A percentile compares a stretch with the other conserved stretches of the same genome.
Evolutionary conservation across 1,140 invertebrate species (phyloP).

Genomic region (Drosophila ananassae): DNA sequence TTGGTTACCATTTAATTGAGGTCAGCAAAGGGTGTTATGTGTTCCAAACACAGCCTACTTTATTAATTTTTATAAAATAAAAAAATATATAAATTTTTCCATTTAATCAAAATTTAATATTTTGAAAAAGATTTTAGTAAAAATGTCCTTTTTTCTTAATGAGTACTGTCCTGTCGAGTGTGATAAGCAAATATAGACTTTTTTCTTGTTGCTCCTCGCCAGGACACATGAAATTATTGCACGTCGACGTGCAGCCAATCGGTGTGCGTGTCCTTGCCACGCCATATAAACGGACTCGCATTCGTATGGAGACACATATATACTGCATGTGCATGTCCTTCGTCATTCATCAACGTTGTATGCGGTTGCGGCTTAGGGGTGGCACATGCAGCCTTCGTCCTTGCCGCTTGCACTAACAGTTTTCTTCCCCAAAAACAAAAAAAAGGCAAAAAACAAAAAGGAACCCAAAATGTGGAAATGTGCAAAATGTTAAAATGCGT

Average conservation of each 20-base stretch:
- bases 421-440: constrained; percentile 28
- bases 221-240: constrained; percentile 76
- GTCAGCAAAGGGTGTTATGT: neutral
- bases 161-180: constrained; percentile 4
- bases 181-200: neutral
- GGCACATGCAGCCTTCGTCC: constrained; percentile 32
- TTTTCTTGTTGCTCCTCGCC: constrained; percentile 39
- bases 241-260: constrained; percentile 79
- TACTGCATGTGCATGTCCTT: constrained; percentile 64
- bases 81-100: too few relatives aligned
- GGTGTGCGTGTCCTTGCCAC: constrained; percentile 62
- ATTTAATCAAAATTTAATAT: too few relatives aligned
- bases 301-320: constrained; percentile 20
- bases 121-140: too few relatives aligned
- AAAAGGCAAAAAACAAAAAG: neutral
- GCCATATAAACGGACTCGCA: constrained; percentile 11
- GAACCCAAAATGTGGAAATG: constrained; percentile 47
- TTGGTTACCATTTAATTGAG: constrained; percentile 1
- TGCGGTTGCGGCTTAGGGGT: constrained; percentile 75
- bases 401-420: constrained; percentile 24
- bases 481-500: constrained; percentile 55
- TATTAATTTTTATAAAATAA: neutral
- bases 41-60: neutral
- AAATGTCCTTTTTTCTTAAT: neutral
- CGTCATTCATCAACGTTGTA: constrained; percentile 72